Conservation (phyloP, 2,888 invertebrate species). For the Epiblema foenella region DNA sequence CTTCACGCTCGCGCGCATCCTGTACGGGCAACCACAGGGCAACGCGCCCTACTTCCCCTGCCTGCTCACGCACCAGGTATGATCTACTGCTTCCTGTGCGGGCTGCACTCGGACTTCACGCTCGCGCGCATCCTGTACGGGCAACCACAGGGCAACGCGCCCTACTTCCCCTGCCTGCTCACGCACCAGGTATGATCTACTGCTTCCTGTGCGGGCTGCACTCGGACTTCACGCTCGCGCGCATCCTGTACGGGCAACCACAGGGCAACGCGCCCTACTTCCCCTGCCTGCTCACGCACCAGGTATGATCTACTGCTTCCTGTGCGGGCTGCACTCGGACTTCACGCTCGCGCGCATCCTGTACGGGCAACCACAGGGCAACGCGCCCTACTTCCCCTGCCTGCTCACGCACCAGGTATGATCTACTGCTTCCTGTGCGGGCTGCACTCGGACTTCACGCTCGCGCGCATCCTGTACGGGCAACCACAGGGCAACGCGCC, state of each 20-base stretch:
- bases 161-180: constrained; percentile 88
- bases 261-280: constrained; percentile 88
- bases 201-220: constrained; percentile 95
- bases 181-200: too few species aligned
- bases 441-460: constrained; percentile 93
- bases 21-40: constrained; percentile 90
- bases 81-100: constrained; percentile 95
- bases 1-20: constrained; percentile 91
- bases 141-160: constrained; percentile 87
- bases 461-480: constrained; percentile 92
- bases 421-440: constrained; percentile 96
- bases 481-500: constrained; percentile 88
- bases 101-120: constrained; percentile 94
- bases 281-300: constrained; percentile 88
- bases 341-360: constrained; percentile 92
- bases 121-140: constrained; percentile 92
- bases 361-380: constrained; percentile 89
- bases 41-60: constrained; percentile 85
- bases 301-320: constrained; percentile 95
- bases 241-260: constrained; percentile 91
- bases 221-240: constrained; percentile 93
- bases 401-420: too few species aligned
- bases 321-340: constrained; percentile 95
- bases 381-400: constrained; percentile 85
- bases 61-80: too few species aligned